Evolutionary conservation across 2,888 invertebrate species (phyloP), one percentile per base, ranked within the genome.

Genomic region (Incurvaria masculella): DNA sequence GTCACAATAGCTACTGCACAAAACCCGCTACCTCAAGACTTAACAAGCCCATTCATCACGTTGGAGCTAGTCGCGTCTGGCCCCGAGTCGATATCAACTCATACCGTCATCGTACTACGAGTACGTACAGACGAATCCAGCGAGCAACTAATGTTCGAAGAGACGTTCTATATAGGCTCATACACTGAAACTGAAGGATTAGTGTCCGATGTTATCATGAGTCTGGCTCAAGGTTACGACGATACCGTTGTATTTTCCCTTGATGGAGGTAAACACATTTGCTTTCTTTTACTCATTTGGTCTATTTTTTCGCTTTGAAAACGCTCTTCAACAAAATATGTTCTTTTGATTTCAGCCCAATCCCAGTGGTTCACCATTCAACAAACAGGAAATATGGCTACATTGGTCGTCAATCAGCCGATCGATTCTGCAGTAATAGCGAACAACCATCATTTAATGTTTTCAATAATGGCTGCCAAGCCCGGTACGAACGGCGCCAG

Each of bases 51-150:
- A 20, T 51, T 61, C 11, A 53, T 62, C 39, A 4, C 60, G 4
- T 47, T 63, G 1, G 56, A 59, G 21, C 46, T 65, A 40, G 54
- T 56, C 53, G 64, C 64, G 3, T 43, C 57, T 5, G 56, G 57
- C n/a, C 53, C 55, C 1, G 47, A 51, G 42, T 44, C 60, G 17
- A 6, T 55, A 14, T 42, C 61, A 10, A 60, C 61, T 8, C 51
- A 50, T 42, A 59, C 65, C 16, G 56, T 59, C n/a, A 48, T 63
- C 20, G 57, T 63, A 21, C 39, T 64, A n/a, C 52, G 58, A 47
- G 44, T 57, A 20, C 23, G 52, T 2, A 46, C 21, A 10, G 50
- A 55, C 1, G 52, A 53, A 14, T 2, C 27, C 2, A 10, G n/a
- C n/a, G n/a, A n/a, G n/a, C 20, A 17, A 11, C 51, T 57, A 1